Evolutionary conservation across 2,113 vertebrate genomes (phyloP), one percentile per base, ranked within the genome.

Genomic region (Cyanoramphus novaezelandiae): DNA sequence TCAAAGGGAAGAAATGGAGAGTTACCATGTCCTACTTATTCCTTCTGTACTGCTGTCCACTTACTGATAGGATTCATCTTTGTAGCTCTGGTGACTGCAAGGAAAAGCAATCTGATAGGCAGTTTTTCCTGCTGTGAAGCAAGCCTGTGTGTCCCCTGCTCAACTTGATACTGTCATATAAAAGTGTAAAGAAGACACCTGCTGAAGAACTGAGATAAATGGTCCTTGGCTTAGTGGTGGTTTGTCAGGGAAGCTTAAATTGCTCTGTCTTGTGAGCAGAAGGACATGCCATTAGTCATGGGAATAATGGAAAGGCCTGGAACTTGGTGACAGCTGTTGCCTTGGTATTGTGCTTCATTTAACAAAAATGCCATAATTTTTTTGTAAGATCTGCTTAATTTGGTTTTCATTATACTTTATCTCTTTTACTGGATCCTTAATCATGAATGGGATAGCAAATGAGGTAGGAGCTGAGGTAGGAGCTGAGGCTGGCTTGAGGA

Each of bases 371-470:
- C n/a, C 67, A 1, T 1, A 5, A 1, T 39, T 70, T 69, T 79
- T 68, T 69, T 11, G 1, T 59, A 47, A 77, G 21, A 44, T 23
- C 50, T 91, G 11, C 24, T n/a, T 63, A 28, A 62, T 63, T 69
- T 24, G 5, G 0, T 43, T 77, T 78, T 74, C 18, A 8, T 16
- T 69, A 6, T 77, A 46, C 27, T 60, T 77, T 46, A 33, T 47
- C 5, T 2, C 6, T 64, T 75, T 87, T 27, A 71, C 1, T 64
- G 37, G 28, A 33, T 75, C 13, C 28, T 4, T 0, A 0, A 0
- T 25, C 13, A 21, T 14, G 25, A 57, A 35, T 68, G 50, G 28
- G 13, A 16, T 87, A 33, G 47, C 0, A 1, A 11, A 28, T 53
- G 50, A 84, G 10, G 16, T 52, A 17, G 28, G 11, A 76, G 17